phyloP scores from a whole-genome alignment of 2,113 vertebrate genomes.

The Pavo muticus region DNA sequence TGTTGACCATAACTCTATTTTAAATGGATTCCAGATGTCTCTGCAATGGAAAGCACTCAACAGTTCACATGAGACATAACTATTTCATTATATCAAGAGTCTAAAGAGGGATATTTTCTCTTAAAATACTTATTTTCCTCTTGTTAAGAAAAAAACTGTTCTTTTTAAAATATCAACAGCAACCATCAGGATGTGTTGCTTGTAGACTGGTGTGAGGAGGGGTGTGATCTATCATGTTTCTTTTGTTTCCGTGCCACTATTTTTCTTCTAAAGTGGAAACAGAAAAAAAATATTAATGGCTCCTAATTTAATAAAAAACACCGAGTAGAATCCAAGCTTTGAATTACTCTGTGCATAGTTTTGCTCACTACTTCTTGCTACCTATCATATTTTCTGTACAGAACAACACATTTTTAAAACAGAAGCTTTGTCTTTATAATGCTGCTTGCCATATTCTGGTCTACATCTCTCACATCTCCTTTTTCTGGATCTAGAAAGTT shows the following conservation, averaged over 20 bases:
- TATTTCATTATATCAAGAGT: not conserved
- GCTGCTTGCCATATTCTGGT: not conserved
- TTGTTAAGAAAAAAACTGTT: not conserved
- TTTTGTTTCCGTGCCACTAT: not conserved
- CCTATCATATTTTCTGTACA: not conserved
- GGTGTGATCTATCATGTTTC: not conserved
- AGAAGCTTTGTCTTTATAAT: conserved; percentile 18
- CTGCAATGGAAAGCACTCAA: not conserved
- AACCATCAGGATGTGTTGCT: not conserved
- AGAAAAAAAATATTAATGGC: not conserved
- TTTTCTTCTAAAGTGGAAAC: not conserved
- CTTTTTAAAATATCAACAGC: not conserved
- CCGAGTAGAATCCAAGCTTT: not conserved
- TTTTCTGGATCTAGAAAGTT: conserved; percentile 14
- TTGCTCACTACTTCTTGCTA: not conserved
- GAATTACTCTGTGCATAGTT: not conserved
- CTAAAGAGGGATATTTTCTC: not conserved
- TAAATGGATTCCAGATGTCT: not conserved
- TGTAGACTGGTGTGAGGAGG: not conserved
- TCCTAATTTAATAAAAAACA: conserved; percentile 33
- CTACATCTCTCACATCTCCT: not conserved
- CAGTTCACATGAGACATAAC: not conserved
- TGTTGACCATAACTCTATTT: not conserved
- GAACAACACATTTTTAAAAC: not conserved
- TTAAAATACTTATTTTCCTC: not conserved